phyloP scores from a whole-genome alignment of 1,140 invertebrate genomes.

The Forficula auricularia region DNA sequence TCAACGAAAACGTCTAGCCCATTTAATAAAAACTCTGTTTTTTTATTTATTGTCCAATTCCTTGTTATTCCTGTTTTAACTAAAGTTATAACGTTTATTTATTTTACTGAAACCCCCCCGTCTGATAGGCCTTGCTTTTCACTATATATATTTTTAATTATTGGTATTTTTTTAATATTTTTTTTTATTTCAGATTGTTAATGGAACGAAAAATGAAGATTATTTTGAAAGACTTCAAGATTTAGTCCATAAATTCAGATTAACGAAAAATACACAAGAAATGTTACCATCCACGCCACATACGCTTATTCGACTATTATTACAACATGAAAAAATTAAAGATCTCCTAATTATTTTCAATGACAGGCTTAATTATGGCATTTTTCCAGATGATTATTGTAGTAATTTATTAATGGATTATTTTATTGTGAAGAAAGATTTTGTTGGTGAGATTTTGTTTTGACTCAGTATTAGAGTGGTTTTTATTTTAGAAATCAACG shows the following conservation, averaged over 20 bases:
- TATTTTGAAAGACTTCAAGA: slow-evolving; percentile 46
- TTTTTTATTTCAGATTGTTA: slow-evolving; percentile 31
- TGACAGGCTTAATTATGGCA: slow-evolving; percentile 69
- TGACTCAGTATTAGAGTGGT: not conserved
- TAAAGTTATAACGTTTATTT: not conserved
- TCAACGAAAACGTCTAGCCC: not conserved
- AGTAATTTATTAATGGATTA: slow-evolving; percentile 68
- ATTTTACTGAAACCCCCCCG: not conserved
- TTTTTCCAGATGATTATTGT: slow-evolving; percentile 67
- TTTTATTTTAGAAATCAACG: too few relatives aligned
- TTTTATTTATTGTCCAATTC: not conserved
- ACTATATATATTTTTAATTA: not conserved
- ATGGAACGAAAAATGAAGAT: slow-evolving; percentile 31
- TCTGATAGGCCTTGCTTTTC: not conserved
- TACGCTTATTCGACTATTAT: slow-evolving; percentile 50
- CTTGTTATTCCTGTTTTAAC: too few relatives aligned
- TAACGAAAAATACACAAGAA: slow-evolving; percentile 44
- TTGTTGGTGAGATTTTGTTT: slow-evolving; percentile 18
- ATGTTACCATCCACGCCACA: slow-evolving; percentile 63
- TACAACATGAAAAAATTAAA: slow-evolving; percentile 36
- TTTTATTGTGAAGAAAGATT: slow-evolving; percentile 52
- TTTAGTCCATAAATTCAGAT: slow-evolving; percentile 47
- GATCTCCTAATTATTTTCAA: slow-evolving; percentile 53
- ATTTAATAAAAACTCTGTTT: not conserved
- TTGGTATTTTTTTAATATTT: slow-evolving; percentile 1